These are phyloP conservation scores for Sylvia borin DNA, from an alignment of 2,797 vertebrate species.

Conservation along the genomic window DNA sequence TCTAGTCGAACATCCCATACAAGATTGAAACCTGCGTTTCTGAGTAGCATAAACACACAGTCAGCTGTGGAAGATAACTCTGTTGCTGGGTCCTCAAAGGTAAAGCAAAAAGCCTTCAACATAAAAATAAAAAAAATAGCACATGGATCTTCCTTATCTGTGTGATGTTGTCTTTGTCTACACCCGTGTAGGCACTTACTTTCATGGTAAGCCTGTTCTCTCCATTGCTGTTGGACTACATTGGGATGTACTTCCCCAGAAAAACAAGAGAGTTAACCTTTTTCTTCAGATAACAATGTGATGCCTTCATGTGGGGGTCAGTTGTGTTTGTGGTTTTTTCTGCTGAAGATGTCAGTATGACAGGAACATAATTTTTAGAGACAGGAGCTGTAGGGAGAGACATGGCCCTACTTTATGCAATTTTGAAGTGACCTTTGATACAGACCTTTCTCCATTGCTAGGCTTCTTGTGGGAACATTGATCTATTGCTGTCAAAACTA, in stretches of 20 bases:
- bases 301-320: neutral
- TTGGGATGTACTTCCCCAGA: neutral
- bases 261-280: neutral
- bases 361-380: neutral
- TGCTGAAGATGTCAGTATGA: neutral
- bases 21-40: constrained; percentile 80
- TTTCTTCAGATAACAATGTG: neutral
- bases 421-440: neutral
- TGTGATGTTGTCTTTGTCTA: neutral
- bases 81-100: constrained; percentile 77
- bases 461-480: neutral
- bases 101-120: neutral
- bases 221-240: neutral
- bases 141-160: neutral
- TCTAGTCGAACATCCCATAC: constrained; percentile 78
- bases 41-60: constrained; percentile 72
- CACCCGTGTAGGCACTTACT: neutral
- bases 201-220: neutral
- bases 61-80: constrained; percentile 68
- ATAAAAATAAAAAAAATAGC: neutral
- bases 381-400: neutral
- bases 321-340: neutral
- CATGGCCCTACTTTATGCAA: neutral
- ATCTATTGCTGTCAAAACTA: neutral
- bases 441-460: neutral